Evolutionary conservation across 2,113 vertebrate species (phyloP).

Genomic region (Ranitomeya imitator): DNA sequence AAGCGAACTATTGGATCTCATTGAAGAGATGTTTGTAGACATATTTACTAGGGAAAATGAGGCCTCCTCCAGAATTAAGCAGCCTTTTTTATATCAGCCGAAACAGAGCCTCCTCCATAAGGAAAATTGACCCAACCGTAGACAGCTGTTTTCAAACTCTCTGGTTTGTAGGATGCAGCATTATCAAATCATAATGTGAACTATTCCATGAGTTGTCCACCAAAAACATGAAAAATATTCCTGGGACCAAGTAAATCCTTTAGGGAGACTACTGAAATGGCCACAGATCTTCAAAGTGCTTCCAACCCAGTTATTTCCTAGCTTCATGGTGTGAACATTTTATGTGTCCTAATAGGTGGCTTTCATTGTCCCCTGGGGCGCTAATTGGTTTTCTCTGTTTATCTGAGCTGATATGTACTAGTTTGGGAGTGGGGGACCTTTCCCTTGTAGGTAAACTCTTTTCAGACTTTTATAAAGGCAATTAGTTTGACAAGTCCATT

Average conservation of each 20-base stretch:
- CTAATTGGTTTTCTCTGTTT: slow-evolving; percentile 68
- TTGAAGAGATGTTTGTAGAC: too few relatives aligned
- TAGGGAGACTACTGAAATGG: neutral
- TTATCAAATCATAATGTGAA: neutral
- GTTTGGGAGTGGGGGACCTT: slow-evolving; percentile 55
- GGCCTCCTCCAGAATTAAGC: too few relatives aligned
- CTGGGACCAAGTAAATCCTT: neutral
- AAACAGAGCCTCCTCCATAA: too few relatives aligned
- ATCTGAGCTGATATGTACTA: slow-evolving; percentile 62
- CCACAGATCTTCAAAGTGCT: neutral
- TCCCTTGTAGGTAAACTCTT: slow-evolving; percentile 64
- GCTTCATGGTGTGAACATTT: slow-evolving; percentile 23
- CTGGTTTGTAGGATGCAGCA: too few relatives aligned
- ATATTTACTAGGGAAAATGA: too few relatives aligned
- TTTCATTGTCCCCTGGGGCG: slow-evolving; percentile 64
- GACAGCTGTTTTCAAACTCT: too few relatives aligned
- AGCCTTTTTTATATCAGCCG: too few relatives aligned
- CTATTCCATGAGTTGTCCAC: neutral
- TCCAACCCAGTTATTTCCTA: neutral
- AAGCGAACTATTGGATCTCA: too few relatives aligned
- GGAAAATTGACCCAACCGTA: too few relatives aligned
- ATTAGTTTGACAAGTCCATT: slow-evolving; percentile 70
- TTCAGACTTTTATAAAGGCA: slow-evolving; percentile 65
- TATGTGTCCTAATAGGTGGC: slow-evolving; percentile 46
- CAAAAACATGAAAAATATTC: neutral